These are phyloP conservation scores for Conus ventricosus DNA, from an alignment of 1,140 invertebrate species.

Conservation along the genomic window DNA sequence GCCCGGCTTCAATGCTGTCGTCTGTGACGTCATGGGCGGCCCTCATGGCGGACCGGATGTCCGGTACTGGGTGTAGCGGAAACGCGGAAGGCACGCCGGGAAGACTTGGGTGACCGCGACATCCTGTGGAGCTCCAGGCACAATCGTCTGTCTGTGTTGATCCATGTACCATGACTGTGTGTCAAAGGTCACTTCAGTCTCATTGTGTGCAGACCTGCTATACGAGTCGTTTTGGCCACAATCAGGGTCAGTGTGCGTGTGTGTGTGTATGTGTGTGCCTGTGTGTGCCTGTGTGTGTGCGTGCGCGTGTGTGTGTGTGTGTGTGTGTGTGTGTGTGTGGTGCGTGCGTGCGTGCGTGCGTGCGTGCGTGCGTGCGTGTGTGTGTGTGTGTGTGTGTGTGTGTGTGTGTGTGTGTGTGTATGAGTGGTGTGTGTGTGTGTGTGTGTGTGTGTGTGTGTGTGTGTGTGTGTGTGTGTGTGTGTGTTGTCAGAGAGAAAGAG, in stretches of 20 bases:
- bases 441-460: conserved; percentile 3
- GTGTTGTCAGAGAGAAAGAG: too few relatives aligned
- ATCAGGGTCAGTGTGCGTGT: too few relatives aligned
- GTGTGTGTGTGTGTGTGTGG: neutral
- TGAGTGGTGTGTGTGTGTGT: neutral
- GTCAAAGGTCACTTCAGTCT: too few relatives aligned
- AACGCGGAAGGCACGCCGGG: neutral
- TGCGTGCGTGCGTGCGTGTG: neutral
- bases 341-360: too few relatives aligned
- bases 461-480: neutral
- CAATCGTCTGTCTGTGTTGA: neutral
- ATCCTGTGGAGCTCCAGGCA: neutral
- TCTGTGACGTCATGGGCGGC: neutral
- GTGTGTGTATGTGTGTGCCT: too few relatives aligned
- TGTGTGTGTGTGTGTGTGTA: conserved; percentile 12
- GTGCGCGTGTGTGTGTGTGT: neutral
- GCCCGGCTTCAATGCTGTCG: too few relatives aligned
- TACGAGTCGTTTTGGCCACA: too few relatives aligned
- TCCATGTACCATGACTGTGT: too few relatives aligned
- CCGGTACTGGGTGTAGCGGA: neutral
- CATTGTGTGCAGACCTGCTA: too few relatives aligned
- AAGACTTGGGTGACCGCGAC: neutral
- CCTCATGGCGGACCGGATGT: neutral
- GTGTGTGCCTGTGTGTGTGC: too few relatives aligned
- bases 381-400: neutral